Conservation (phyloP, 2,888 invertebrate species). For the Melitaea athalia region DNA sequence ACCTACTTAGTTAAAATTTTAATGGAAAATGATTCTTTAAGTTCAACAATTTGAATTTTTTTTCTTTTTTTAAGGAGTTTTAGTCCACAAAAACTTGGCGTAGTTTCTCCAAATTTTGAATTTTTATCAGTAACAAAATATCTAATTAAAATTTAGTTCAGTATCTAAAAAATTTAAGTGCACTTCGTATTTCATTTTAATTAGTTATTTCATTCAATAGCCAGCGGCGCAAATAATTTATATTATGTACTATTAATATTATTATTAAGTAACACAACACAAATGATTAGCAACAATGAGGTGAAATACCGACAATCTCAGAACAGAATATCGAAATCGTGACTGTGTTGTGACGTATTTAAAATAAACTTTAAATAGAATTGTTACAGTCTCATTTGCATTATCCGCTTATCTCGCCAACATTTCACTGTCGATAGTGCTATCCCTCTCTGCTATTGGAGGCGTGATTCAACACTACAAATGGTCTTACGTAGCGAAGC, state of each 20-base stretch:
- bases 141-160: background rate
- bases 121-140: background rate
- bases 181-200: background rate
- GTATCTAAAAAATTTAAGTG: background rate
- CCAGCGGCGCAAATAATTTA: conserved; percentile 7
- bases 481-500: conserved; percentile 64
- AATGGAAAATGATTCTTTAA: too few relatives aligned
- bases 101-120: too few relatives aligned
- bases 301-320: conserved; percentile 68
- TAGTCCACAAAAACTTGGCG: too few relatives aligned
- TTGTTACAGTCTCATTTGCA: conserved; percentile 62
- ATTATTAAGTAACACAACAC: conserved; percentile 44
- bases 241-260: conserved; percentile 23
- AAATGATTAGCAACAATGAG: conserved; percentile 65
- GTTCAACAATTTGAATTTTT: too few relatives aligned
- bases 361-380: conserved; percentile 56
- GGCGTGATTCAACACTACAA: conserved; percentile 78
- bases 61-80: too few relatives aligned
- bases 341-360: conserved; percentile 49
- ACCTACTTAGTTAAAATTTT: too few relatives aligned
- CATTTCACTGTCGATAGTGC: conserved; percentile 75
- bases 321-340: conserved; percentile 70
- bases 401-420: conserved; percentile 56
- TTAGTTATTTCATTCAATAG: conserved; percentile 7
- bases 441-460: conserved; percentile 70